These are phyloP conservation scores for Gila orcuttii DNA, from an alignment of 2,113 vertebrate genomes.

Conservation along the genomic window DNA sequence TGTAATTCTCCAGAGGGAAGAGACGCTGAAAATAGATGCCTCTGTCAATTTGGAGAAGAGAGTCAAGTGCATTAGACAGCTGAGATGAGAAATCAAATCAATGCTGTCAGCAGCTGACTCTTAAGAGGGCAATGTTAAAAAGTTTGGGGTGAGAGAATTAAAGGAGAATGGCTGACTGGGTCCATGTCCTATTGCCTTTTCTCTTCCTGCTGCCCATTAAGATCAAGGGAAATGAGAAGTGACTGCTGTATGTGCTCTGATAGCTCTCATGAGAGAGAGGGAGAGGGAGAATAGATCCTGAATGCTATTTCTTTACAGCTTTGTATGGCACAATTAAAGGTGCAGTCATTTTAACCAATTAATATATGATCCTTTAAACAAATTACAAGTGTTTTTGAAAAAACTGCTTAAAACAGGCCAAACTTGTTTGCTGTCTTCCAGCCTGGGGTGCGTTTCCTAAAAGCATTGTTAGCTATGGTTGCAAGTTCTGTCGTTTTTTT, in stretches of 20 bases:
- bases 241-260: constrained; percentile 56
- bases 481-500: too few species aligned
- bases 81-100: constrained; percentile 73
- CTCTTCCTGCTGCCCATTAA: constrained; percentile 69
- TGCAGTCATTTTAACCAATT: too few species aligned
- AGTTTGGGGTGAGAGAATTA: constrained; percentile 74
- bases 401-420: too few species aligned
- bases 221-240: constrained; percentile 74
- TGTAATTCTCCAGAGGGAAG: constrained; percentile 38
- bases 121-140: constrained; percentile 75
- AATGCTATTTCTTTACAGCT: neutral
- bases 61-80: constrained; percentile 70
- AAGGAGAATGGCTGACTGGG: constrained; percentile 71
- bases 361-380: too few species aligned
- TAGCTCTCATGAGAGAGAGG: constrained; percentile 17
- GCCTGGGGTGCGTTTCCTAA: too few species aligned
- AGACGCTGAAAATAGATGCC: constrained; percentile 72
- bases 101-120: constrained; percentile 76
- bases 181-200: constrained; percentile 52
- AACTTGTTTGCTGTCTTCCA: too few species aligned
- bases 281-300: neutral
- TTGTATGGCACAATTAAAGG: neutral
- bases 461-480: too few species aligned
- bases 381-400: too few species aligned
- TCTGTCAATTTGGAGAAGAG: constrained; percentile 74